Evolutionary conservation across 2,888 invertebrate species (phyloP).

Genomic region (Synergus japonicus): DNA sequence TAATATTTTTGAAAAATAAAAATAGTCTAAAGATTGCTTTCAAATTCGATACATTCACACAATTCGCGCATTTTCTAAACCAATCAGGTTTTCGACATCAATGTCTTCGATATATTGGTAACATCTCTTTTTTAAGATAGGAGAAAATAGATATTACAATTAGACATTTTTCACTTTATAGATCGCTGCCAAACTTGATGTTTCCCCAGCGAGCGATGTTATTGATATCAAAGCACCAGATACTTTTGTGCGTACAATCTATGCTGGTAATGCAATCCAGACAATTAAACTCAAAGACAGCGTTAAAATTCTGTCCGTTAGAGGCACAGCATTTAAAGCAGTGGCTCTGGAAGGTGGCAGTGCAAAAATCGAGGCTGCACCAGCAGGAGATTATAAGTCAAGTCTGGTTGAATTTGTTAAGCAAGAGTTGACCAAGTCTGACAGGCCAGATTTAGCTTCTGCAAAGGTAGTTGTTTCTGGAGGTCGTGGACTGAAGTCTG

Average conservation of each 20-base stretch:
- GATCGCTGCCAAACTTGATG: conserved; percentile 96
- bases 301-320: conserved; percentile 92
- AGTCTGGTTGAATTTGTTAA: conserved; percentile 88
- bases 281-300: conserved; percentile 93
- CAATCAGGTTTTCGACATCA: no score
- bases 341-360: conserved; percentile 87
- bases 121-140: no score
- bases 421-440: conserved; percentile 96
- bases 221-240: conserved; percentile 94
- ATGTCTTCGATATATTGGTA: no score
- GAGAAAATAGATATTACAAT: no score
- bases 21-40: no score
- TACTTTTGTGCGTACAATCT: conserved; percentile 96
- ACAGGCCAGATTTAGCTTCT: conserved; percentile 95
- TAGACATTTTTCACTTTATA: conserved; percentile 45
- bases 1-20: no score
- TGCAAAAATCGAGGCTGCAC: conserved; percentile 86
- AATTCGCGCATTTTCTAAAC: no score
- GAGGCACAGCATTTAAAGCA: conserved; percentile 95
- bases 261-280: conserved; percentile 97
- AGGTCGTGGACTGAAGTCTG: conserved; percentile 98
- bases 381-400: conserved; percentile 86
- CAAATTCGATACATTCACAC: no score
- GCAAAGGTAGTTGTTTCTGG: conserved; percentile 95
- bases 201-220: conserved; percentile 97